Evolutionary conservation across 1,140 invertebrate species (phyloP).

Genomic region (Drosophila nebulosa): DNA sequence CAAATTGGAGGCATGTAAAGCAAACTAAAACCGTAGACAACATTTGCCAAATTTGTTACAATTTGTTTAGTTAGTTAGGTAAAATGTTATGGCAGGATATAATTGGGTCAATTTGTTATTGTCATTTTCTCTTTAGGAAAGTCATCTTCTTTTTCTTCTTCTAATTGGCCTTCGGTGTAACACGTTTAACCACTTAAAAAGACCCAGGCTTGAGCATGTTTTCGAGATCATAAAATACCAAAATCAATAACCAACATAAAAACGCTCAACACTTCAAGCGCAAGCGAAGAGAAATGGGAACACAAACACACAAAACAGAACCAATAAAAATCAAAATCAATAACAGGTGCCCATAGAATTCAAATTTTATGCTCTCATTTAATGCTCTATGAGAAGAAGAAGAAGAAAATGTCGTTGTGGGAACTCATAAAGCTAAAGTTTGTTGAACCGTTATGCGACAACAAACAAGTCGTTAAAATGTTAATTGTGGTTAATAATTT

Average conservation of each 20-base stretch:
- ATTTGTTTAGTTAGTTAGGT: background rate
- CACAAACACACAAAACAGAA: background rate
- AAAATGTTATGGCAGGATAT: background rate
- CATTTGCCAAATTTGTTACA: background rate
- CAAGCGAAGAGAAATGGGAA: background rate
- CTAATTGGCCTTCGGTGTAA: background rate
- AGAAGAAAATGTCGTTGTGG: no score
- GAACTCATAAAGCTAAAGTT: background rate
- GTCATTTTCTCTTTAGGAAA: background rate
- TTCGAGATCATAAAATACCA: background rate
- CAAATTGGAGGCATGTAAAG: background rate
- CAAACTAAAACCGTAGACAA: background rate
- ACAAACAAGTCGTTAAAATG: background rate
- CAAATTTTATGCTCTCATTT: slow-evolving; percentile 1
- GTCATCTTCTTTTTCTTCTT: background rate
- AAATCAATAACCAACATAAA: slow-evolving; percentile 16
- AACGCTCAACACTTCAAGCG: background rate
- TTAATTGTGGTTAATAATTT: background rate
- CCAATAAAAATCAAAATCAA: background rate
- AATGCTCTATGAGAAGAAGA: background rate
- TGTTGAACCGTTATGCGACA: background rate
- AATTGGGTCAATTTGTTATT: background rate
- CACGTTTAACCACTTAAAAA: background rate
- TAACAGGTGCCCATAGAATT: background rate
- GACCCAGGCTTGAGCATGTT: background rate